These are phyloP conservation scores for Drosophila borborema DNA, from an alignment of 2,888 invertebrate species.

Conservation along the genomic window DNA sequence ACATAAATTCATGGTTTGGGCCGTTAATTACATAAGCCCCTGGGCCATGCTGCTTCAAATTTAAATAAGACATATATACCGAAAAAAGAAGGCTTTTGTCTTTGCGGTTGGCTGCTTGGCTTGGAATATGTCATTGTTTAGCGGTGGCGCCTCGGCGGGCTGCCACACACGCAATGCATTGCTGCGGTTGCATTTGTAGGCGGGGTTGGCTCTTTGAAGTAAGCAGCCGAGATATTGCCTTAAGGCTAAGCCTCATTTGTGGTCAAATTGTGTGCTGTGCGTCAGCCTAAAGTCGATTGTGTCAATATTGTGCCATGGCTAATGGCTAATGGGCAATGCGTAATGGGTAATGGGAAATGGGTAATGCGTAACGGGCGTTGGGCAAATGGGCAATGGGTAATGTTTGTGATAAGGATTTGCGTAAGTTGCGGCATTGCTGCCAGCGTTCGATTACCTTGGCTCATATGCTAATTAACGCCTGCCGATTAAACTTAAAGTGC, in stretches of 20 bases:
- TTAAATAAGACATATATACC: constrained; percentile 10
- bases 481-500: constrained; percentile 19
- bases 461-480: constrained; percentile 68
- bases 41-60: constrained; percentile 17
- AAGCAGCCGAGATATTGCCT: constrained; percentile 61
- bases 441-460: constrained; percentile 31
- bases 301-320: constrained; percentile 75
- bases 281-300: constrained; percentile 80
- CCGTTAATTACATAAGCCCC: constrained; percentile 48
- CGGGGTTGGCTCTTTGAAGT: constrained; percentile 63
- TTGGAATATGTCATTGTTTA: constrained; percentile 51
- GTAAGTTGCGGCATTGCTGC: constrained; percentile 53
- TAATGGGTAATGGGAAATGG: neutral
- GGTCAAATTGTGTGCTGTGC: constrained; percentile 75
- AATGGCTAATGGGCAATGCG: constrained; percentile 63
- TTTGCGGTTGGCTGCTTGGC: constrained; percentile 41
- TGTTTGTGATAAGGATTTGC: constrained; percentile 72
- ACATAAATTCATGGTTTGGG: constrained; percentile 68
- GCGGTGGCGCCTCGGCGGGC: constrained; percentile 11
- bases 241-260: constrained; percentile 79
- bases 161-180: constrained; percentile 14
- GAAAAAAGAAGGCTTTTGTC: constrained; percentile 14
- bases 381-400: constrained; percentile 5
- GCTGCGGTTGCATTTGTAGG: constrained; percentile 42
- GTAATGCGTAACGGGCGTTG: neutral